Conservation (phyloP, 2,888 invertebrate genomes). For the Parascotia fuliginaria region DNA sequence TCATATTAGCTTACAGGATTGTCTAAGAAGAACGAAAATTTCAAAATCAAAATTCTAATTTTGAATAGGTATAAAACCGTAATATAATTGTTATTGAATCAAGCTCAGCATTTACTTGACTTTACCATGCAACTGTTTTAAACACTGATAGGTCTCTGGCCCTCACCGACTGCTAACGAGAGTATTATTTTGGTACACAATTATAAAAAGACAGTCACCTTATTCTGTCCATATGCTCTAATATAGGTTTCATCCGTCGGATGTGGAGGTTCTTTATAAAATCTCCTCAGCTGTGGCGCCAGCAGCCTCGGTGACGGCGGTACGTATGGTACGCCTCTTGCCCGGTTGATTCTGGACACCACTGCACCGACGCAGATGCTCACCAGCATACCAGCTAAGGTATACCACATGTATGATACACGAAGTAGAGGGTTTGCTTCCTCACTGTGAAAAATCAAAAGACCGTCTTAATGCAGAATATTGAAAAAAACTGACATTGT, state of each 20-base stretch:
- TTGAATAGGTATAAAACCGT: too few relatives aligned
- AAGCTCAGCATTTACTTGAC: too few relatives aligned
- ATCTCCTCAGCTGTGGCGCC: constrained; percentile 89
- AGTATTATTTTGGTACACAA: too few relatives aligned
- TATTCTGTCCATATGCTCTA: constrained; percentile 70
- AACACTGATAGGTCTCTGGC: too few relatives aligned
- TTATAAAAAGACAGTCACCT: too few relatives aligned
- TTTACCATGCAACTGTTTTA: too few relatives aligned
- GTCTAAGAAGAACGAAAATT: too few relatives aligned
- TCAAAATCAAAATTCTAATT: too few relatives aligned
- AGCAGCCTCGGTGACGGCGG: constrained; percentile 81
- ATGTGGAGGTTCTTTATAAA: constrained; percentile 80
- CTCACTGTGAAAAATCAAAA: constrained; percentile 55
- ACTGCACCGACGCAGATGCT: constrained; percentile 66
- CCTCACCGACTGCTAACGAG: too few relatives aligned
- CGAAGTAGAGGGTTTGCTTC: constrained; percentile 88
- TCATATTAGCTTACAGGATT: too few relatives aligned
- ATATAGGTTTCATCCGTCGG: constrained; percentile 74
- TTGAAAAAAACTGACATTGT: too few relatives aligned
- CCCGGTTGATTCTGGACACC: constrained; percentile 61
- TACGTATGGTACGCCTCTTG: constrained; percentile 63
- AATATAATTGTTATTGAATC: too few relatives aligned
- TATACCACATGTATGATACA: constrained; percentile 93
- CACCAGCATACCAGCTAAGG: constrained; percentile 76
- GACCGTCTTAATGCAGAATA: not conserved